Conservation (phyloP, 2,888 invertebrate species). For the Dryococelus australis region DNA sequence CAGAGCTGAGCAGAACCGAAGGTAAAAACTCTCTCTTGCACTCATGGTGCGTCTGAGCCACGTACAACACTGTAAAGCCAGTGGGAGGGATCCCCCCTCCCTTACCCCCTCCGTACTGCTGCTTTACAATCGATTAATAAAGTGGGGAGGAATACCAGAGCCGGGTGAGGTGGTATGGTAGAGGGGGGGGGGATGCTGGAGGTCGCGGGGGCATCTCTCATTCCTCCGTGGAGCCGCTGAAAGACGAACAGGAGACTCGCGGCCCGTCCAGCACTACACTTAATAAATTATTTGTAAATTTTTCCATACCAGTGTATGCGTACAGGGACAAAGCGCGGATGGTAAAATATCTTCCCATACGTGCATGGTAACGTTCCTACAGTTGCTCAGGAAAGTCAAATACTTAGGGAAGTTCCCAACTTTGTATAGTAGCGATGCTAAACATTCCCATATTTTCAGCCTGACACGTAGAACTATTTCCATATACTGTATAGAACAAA, state of each 20-base stretch:
- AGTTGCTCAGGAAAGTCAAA: no score
- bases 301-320: no score
- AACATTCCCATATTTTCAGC: no score
- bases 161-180: neutral
- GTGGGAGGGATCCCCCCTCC: neutral
- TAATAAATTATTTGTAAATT: no score
- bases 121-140: conserved; percentile 9
- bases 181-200: neutral
- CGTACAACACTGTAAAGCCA: neutral
- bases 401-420: no score
- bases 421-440: no score
- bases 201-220: neutral
- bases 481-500: no score
- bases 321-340: no score
- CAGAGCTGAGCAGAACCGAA: neutral
- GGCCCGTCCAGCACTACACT: neutral
- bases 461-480: no score
- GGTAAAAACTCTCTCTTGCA: neutral
- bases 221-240: neutral
- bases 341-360: no score
- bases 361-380: no score
- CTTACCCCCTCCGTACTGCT: neutral
- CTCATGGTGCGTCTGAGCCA: neutral
- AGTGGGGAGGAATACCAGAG: neutral
- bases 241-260: neutral